These are phyloP conservation scores for Pluvialis apricaria DNA, from an alignment of 2,113 vertebrate species.

Conservation along the genomic window DNA sequence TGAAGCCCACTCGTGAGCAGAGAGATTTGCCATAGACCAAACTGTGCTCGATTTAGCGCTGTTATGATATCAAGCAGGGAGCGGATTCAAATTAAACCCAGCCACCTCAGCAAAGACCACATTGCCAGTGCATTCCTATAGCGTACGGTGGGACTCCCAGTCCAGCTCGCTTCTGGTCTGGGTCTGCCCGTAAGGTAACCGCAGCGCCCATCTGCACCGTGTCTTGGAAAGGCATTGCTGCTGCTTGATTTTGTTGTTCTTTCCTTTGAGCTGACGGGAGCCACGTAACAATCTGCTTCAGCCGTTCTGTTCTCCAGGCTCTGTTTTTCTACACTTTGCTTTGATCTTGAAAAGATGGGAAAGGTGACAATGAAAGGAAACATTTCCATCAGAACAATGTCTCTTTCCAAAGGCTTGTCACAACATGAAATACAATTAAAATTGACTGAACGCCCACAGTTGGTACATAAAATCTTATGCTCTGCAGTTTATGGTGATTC, in stretches of 20 bases:
- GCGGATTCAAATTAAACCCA: not conserved
- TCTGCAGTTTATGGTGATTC: slow-evolving; percentile 5
- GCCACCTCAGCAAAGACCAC: not conserved
- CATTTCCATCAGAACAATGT: slow-evolving; percentile 50
- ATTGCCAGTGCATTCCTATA: fast-evolving
- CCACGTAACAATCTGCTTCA: not conserved
- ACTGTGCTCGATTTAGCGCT: not conserved
- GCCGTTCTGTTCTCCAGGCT: not conserved
- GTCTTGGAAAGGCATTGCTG: not conserved
- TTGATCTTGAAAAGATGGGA: slow-evolving; percentile 19
- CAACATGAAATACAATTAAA: slow-evolving; percentile 52
- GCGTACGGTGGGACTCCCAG: not conserved
- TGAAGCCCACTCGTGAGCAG: not conserved
- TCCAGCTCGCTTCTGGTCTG: not conserved
- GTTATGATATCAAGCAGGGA: not conserved
- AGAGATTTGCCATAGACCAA: not conserved
- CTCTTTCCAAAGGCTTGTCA: slow-evolving; percentile 54
- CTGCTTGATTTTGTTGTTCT: not conserved
- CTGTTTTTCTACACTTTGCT: not conserved
- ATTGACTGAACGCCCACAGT: slow-evolving; percentile 13
- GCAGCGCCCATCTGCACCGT: not conserved
- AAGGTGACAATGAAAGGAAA: slow-evolving; percentile 50
- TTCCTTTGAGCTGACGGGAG: not conserved
- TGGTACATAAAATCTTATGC: not conserved
- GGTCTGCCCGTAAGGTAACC: not conserved